Evolutionary conservation across 2,888 invertebrate genomes (phyloP).

Genomic region (Nysson spinosus): DNA sequence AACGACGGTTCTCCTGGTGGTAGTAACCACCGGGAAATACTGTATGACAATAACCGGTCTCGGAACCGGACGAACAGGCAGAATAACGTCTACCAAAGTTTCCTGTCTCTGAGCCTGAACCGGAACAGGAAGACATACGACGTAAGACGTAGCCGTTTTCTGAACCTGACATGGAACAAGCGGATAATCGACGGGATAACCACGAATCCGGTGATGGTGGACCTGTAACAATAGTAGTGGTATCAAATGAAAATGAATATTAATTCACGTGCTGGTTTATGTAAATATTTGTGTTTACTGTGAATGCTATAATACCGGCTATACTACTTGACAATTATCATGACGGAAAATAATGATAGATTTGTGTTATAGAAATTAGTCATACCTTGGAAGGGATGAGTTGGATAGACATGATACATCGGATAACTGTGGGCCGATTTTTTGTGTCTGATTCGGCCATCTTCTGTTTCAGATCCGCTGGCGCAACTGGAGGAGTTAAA

Average conservation of each 20-base stretch:
- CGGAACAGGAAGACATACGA: slow-evolving; percentile 79
- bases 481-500: slow-evolving; percentile 79
- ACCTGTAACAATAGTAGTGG: slow-evolving; percentile 72
- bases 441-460: slow-evolving; percentile 74
- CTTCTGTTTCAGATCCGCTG: slow-evolving; percentile 79
- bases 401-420: slow-evolving; percentile 67
- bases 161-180: slow-evolving; percentile 82
- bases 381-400: slow-evolving; percentile 69
- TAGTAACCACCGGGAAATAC: slow-evolving; percentile 63
- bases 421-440: slow-evolving; percentile 79
- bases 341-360: too few relatives aligned
- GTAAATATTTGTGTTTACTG: too few relatives aligned
- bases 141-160: slow-evolving; percentile 78
- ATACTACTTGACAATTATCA: too few relatives aligned
- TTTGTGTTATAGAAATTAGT: too few relatives aligned
- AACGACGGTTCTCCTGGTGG: slow-evolving; percentile 65
- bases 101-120: slow-evolving; percentile 66
- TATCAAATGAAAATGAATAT: too few relatives aligned
- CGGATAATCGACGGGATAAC: slow-evolving; percentile 83
- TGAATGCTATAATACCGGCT: too few relatives aligned
- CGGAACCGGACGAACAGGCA: slow-evolving; percentile 71
- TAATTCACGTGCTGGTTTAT: too few relatives aligned
- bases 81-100: slow-evolving; percentile 69
- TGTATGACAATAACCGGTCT: slow-evolving; percentile 63
- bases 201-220: slow-evolving; percentile 83